Conservation (phyloP, 2,113 vertebrate species). For the Apeltes quadracus region DNA sequence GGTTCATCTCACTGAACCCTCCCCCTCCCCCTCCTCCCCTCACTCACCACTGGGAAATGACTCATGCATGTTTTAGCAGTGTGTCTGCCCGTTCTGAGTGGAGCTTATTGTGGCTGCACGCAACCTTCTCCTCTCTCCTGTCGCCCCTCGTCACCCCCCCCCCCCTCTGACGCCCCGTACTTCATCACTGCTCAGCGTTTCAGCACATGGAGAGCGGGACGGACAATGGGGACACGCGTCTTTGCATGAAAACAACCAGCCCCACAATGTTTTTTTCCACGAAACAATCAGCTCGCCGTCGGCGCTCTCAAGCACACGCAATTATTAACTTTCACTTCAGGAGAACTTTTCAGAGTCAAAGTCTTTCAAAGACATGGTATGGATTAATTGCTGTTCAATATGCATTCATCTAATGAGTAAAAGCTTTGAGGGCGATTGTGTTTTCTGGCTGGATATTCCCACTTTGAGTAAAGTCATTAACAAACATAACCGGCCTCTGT, state of each 20-base stretch:
- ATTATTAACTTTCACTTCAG: conserved; percentile 35
- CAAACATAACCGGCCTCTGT: conserved; percentile 55
- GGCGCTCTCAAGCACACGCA: conserved; percentile 19
- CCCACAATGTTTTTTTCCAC: no score
- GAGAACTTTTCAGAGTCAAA: conserved; percentile 35
- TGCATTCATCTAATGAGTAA: conserved; percentile 52
- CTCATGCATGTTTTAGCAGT: conserved; percentile 79
- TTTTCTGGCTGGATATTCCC: conserved; percentile 53
- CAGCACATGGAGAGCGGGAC: conserved; percentile 19
- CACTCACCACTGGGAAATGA: conserved; percentile 62
- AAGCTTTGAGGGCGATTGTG: conserved; percentile 42
- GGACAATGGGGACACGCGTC: conserved; percentile 22
- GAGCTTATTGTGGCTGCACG: conserved; percentile 70
- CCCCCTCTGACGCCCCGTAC: conserved; percentile 24
- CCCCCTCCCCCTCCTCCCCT: conserved; percentile 5
- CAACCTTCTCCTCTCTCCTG: conserved; percentile 34
- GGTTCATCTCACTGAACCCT: conserved; percentile 25
- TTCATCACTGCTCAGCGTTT: conserved; percentile 45
- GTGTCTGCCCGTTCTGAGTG: conserved; percentile 68
- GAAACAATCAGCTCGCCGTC: conserved; percentile 3
- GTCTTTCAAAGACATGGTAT: conserved; percentile 38
- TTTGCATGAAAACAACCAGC: conserved; percentile 31
- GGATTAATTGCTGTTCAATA: conserved; percentile 60
- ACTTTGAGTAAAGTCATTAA: conserved; percentile 52
- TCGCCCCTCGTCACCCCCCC: conserved; percentile 41